Conservation (phyloP, 2,797 vertebrate genomes). For the Loriculus beryllinus region DNA sequence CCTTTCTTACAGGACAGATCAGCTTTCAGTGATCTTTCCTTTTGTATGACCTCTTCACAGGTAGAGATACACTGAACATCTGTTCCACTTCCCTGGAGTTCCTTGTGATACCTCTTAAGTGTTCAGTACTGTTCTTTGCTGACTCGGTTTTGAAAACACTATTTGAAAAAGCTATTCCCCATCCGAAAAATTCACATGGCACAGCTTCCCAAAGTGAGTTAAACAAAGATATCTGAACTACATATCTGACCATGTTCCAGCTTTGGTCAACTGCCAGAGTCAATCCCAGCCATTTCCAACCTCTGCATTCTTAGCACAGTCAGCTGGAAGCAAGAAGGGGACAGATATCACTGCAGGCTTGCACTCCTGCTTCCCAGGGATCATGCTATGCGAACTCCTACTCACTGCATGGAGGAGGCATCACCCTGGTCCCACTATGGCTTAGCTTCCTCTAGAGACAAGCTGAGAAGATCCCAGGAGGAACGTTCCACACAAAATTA, state of each 20-base stretch:
- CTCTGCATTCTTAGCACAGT: background rate
- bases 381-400: background rate
- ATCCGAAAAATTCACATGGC: background rate
- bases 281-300: background rate
- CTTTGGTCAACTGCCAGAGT: background rate
- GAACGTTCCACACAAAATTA: background rate
- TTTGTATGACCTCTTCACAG: background rate
- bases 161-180: background rate
- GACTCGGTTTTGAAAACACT: background rate
- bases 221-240: background rate
- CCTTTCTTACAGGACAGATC: background rate
- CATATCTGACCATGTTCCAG: background rate
- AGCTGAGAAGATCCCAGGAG: background rate
- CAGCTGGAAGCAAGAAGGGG: background rate
- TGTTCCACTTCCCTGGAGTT: background rate
- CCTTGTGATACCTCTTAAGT: accelerated
- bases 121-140: background rate
- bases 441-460: background rate
- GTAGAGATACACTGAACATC: background rate
- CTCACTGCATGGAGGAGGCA: background rate
- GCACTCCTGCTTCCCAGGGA: background rate
- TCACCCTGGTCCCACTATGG: background rate
- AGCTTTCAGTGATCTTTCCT: background rate
- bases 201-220: background rate
- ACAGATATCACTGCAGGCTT: background rate